Percentiles rank a stretch among this genome's conserved stretches.
phyloP scores from a whole-genome alignment of 2,888 invertebrate species.

The Arctia plantaginis region DNA sequence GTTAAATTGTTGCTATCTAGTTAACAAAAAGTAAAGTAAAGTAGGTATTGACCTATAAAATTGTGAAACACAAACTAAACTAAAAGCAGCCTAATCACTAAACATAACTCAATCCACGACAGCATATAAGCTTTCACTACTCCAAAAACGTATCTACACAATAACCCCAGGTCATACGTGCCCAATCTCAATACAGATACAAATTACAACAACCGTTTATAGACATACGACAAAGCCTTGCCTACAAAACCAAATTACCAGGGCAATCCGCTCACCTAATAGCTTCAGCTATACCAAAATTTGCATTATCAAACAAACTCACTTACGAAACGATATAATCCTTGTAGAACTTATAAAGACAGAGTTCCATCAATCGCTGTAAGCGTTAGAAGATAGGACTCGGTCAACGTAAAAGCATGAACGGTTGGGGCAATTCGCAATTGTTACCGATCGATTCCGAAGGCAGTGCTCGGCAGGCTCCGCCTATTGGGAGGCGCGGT shows the following conservation, averaged over 20 bases:
- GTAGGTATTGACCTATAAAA: not conserved
- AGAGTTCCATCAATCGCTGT: constrained; percentile 58
- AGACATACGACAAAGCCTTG: constrained; percentile 76
- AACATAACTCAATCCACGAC: constrained; percentile 38
- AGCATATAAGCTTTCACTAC: constrained; percentile 63
- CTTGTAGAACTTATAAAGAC: constrained; percentile 49
- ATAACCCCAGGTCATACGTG: constrained; percentile 57
- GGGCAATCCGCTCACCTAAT: constrained; percentile 81
- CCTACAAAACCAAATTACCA: constrained; percentile 84
- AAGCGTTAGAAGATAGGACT: constrained; percentile 57
- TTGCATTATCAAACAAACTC: constrained; percentile 70
- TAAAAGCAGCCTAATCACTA: not conserved
- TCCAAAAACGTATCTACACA: constrained; percentile 55
- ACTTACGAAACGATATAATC: constrained; percentile 63
- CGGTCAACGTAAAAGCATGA: constrained; percentile 50
- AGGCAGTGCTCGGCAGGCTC: constrained; percentile 81
- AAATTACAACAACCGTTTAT: constrained; percentile 75
- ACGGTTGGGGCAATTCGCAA: constrained; percentile 73
- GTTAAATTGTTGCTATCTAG: not conserved
- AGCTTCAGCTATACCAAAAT: constrained; percentile 82
- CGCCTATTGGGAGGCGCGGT: constrained; percentile 82
- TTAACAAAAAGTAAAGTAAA: not conserved
- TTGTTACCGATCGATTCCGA: constrained; percentile 79
- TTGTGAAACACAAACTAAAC: constrained; percentile 4
- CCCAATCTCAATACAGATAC: constrained; percentile 66